These are phyloP conservation scores for Scytalopus superciliaris DNA, from an alignment of 2,113 vertebrate genomes.

Conservation along the genomic window DNA sequence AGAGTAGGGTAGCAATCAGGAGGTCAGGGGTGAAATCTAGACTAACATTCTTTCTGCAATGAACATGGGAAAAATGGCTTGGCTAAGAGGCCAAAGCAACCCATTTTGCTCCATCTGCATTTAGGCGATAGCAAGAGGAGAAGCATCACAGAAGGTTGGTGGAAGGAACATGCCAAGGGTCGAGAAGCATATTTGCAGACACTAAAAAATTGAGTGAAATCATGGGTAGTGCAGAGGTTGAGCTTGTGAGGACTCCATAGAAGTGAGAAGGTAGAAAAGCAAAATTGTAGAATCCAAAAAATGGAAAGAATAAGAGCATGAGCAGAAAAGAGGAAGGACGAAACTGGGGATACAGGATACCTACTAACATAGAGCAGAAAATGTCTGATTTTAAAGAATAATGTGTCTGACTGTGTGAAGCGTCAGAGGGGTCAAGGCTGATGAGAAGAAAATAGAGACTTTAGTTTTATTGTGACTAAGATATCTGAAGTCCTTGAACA, in stretches of 20 bases:
- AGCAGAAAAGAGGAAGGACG: background rate
- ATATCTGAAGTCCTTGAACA: background rate
- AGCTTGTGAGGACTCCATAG: background rate
- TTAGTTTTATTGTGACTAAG: background rate
- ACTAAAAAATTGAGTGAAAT: background rate
- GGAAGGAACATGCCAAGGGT: background rate
- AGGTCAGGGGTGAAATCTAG: background rate
- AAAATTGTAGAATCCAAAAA: background rate
- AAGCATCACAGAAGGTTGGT: background rate
- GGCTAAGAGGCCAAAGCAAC: background rate
- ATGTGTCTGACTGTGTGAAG: background rate
- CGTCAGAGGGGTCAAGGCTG: background rate
- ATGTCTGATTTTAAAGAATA: background rate
- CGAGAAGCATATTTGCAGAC: background rate
- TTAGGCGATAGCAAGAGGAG: background rate
- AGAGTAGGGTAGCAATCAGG: background rate
- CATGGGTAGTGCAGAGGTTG: background rate
- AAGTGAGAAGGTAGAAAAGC: background rate
- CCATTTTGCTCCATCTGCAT: background rate
- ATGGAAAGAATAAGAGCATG: background rate
- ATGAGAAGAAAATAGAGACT: background rate
- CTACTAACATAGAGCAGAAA: background rate
- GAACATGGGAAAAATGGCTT: background rate
- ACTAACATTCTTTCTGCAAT: background rate
- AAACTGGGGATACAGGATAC: background rate